These are phyloP conservation scores for Scyliorhinus canicula DNA, from an alignment of 2,797 vertebrate genomes.

Conservation along the genomic window DNA sequence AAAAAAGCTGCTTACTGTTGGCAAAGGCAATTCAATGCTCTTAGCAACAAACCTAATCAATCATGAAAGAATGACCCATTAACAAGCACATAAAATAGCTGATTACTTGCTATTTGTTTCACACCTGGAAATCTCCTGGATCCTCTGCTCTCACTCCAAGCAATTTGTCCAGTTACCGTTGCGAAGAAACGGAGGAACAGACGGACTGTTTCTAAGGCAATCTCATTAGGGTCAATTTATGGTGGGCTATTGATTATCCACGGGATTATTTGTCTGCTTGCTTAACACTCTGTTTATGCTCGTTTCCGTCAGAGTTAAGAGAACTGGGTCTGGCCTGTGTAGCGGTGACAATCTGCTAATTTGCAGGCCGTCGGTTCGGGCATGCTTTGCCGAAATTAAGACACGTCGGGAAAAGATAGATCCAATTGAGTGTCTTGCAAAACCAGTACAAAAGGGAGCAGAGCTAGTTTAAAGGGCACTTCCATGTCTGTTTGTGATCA, in stretches of 20 bases:
- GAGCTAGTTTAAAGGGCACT: neutral
- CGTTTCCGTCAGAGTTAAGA: neutral
- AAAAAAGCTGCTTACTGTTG: neutral
- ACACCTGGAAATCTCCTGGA: neutral
- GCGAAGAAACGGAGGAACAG: constrained; percentile 48
- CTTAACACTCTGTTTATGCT: neutral
- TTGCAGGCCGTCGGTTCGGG: neutral
- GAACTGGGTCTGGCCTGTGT: neutral
- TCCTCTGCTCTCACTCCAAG: constrained; percentile 44
- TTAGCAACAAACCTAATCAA: constrained; percentile 3
- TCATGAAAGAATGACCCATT: neutral
- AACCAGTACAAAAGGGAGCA: neutral
- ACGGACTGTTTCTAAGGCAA: constrained; percentile 49
- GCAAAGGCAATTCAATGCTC: neutral
- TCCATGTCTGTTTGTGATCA: neutral
- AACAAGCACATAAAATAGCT: neutral
- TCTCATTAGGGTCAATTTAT: constrained; percentile 43
- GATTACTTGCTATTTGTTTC: neutral
- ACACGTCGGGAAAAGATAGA: neutral
- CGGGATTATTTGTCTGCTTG: neutral
- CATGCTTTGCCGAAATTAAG: too few relatives aligned
- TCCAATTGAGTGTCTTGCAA: neutral
- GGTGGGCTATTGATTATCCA: constrained; percentile 3
- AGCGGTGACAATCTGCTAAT: neutral
- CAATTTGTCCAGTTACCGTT: constrained; percentile 37